Percentiles rank a stretch among this genome's conserved stretches.
phyloP scores from a whole-genome alignment of 2,113 vertebrate genomes.

The Seriola rivoliana region DNA sequence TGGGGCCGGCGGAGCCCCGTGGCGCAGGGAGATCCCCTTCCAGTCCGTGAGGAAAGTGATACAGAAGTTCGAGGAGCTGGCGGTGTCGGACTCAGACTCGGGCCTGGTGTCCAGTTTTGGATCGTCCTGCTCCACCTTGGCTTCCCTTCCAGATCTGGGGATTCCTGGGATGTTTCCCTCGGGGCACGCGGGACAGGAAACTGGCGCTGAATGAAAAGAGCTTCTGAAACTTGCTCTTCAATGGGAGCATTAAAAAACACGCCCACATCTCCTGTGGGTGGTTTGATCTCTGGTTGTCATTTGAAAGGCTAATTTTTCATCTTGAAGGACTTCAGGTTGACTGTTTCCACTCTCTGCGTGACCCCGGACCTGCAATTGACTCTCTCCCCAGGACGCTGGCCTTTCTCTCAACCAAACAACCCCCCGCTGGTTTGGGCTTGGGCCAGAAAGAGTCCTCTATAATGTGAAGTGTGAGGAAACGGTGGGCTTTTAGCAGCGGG shows the following conservation, averaged over 20 bases:
- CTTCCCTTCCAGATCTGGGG: conserved; percentile 44
- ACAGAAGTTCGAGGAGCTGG: conserved; percentile 80
- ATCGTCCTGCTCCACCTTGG: conserved; percentile 60
- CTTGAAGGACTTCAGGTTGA: conserved; percentile 48
- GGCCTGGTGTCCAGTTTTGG: conserved; percentile 71
- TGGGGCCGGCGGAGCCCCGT: conserved; percentile 33
- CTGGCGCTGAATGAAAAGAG: conserved; percentile 18
- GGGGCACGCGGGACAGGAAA: conserved; percentile 27
- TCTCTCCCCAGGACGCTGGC: conserved; percentile 70
- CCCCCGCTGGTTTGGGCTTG: conserved; percentile 52
- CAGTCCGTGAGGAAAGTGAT: conserved; percentile 70
- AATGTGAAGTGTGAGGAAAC: conserved; percentile 69
- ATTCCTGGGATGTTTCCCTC: conserved; percentile 12
- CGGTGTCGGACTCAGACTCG: conserved; percentile 65
- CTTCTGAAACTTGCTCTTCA: conserved; percentile 34
- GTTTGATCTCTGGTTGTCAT: conserved; percentile 67
- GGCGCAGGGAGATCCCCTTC: conserved; percentile 71
- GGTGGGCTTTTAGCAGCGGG: conserved; percentile 69
- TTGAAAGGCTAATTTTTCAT: conserved; percentile 80
- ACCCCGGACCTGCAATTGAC: conserved; percentile 70
- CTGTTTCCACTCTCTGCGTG: conserved; percentile 67
- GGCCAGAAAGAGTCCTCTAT: conserved; percentile 53
- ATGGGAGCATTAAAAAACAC: conserved; percentile 21
- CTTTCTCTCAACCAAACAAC: conserved; percentile 64
- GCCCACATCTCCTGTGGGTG: conserved; percentile 19